Conservation (phyloP, 2,113 vertebrate species). For the Capreolus pygargus region DNA sequence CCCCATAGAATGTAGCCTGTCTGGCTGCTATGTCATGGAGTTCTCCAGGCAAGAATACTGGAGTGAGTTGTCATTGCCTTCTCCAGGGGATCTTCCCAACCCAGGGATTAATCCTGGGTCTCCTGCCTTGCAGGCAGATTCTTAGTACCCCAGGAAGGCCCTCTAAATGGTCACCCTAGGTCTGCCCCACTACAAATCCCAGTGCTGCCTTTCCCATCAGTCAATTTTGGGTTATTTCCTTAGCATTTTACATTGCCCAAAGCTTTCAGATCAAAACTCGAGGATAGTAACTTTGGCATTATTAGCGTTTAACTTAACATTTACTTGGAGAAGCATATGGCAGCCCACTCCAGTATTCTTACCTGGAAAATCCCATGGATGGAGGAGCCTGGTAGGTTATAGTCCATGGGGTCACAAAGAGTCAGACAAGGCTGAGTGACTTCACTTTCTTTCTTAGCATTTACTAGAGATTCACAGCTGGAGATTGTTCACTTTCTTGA, state of each 20-base stretch:
- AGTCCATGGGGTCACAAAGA: neutral
- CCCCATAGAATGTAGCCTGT: too few relatives aligned
- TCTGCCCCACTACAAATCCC: neutral
- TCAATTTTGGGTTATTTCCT: neutral
- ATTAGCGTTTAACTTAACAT: neutral
- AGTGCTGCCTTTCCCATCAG: neutral
- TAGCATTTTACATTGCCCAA: neutral
- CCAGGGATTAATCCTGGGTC: too few relatives aligned
- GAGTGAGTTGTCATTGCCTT: too few relatives aligned
- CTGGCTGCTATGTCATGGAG: too few relatives aligned
- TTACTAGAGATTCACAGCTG: neutral
- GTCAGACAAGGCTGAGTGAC: neutral
- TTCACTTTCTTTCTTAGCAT: neutral
- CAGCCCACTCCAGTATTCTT: too few relatives aligned
- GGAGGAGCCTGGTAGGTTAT: too few relatives aligned
- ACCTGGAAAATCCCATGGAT: too few relatives aligned
- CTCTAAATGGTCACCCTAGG: neutral
- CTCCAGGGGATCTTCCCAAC: too few relatives aligned
- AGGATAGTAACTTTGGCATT: neutral
- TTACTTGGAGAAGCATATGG: neutral
- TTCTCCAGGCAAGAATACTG: too few relatives aligned
- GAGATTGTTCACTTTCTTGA: neutral
- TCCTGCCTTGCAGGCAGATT: too few relatives aligned
- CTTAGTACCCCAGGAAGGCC: too few relatives aligned
- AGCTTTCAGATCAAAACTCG: neutral